A percentile compares a stretch with the other conserved stretches of the same genome.
Evolutionary conservation across 2,888 invertebrate genomes (phyloP).

Genomic region (Hylaea fasciaria): DNA sequence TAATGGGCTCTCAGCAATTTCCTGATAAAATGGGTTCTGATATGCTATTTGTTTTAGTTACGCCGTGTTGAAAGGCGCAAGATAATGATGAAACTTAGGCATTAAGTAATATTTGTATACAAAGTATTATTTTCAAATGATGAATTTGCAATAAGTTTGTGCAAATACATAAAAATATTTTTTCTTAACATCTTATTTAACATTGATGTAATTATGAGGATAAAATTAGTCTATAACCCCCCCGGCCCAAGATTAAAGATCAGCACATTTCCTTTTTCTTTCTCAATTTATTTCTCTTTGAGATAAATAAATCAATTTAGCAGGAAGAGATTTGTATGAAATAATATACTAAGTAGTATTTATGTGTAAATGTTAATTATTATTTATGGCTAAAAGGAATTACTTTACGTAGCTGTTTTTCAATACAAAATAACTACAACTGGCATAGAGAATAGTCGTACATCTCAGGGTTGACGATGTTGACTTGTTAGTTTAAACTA

Average conservation of each 20-base stretch:
- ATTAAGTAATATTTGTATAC: conserved; percentile 4
- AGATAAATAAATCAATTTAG: not conserved
- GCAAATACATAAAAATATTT: too few relatives aligned
- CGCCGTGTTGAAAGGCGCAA: conserved; percentile 7
- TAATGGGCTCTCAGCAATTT: conserved; percentile 81
- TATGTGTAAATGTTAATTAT: too few relatives aligned
- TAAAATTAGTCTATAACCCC: not conserved
- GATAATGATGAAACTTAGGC: not conserved
- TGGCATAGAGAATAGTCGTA: too few relatives aligned
- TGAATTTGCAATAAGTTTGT: too few relatives aligned
- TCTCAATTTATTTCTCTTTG: not conserved
- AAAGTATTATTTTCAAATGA: too few relatives aligned
- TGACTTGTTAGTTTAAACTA: too few relatives aligned
- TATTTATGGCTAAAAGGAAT: too few relatives aligned
- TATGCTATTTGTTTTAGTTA: conserved; percentile 60
- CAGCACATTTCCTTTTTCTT: not conserved
- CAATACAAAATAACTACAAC: too few relatives aligned
- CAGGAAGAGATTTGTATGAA: not conserved
- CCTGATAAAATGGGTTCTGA: conserved; percentile 74
- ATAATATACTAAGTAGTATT: too few relatives aligned
- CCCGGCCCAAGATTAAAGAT: not conserved
- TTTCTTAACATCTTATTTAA: too few relatives aligned
- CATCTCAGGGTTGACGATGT: too few relatives aligned
- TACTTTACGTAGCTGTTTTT: too few relatives aligned
- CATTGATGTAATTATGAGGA: not conserved